Evolutionary conservation across 1,140 invertebrate genomes (phyloP), one percentile per base, ranked within the genome.

Genomic region (Maconellicoccus hirsutus): DNA sequence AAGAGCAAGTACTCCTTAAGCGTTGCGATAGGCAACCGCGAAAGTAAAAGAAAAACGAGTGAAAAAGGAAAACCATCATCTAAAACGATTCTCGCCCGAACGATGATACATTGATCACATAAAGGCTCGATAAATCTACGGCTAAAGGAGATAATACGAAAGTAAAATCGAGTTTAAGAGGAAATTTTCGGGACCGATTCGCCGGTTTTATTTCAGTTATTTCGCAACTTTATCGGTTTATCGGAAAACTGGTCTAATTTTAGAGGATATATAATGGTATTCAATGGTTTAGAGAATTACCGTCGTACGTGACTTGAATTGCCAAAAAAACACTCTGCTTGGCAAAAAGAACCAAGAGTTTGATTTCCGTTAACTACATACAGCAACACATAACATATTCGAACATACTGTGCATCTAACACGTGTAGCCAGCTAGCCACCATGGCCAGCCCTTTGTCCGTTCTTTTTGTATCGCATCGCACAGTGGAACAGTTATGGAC

Each of bases 101-200:
- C 42, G n/a, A 52, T 52, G 42, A 52, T 52, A 52, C n/a, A 52
- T 52, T 52, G 42, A 52, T 52, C 42, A 52, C n/a, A 52, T 52
- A 52, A 52, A 52, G n/a, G n/a, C 10, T 3, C 42, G n/a, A 52
- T 52, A 52, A 52, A 52, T 52, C 42, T 16, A 19, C 42, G 42
- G n/a, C 42, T 52, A 52, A 52, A 52, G 16, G 42, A 52, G 42
- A 52, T 52, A 52, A 52, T 52, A 16, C 42, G 42, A 52, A 52
- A 52, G 42, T 52, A 52, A 52, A 52, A 52, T 52, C 42, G 42
- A 52, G 42, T 52, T 52, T 52, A 52, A 16, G 42, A 52, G 42
- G 42, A 52, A 52, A 52, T 52, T 52, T 52, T 52, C 42, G 42
- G 29, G 42, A 52, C 42, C 12, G 42, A 52, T 52, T 52, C n/a